phyloP scores from a whole-genome alignment of 2,797 vertebrate genomes.

The Balearica regulorum region DNA sequence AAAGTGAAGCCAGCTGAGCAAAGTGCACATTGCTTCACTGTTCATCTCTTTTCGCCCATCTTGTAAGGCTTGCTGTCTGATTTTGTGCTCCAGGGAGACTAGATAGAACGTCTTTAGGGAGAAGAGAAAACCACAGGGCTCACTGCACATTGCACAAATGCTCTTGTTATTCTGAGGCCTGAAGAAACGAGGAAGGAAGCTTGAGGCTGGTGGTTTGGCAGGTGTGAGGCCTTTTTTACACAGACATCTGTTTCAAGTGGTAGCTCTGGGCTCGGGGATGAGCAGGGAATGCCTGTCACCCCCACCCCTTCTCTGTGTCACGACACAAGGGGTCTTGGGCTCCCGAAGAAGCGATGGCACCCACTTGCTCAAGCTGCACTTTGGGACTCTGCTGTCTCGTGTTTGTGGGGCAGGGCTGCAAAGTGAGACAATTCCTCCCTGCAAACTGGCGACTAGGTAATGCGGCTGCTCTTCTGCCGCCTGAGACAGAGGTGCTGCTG shows the following conservation, averaged over 20 bases:
- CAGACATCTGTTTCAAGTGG: slow-evolving; percentile 67
- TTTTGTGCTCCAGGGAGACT: background rate
- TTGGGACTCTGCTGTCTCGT: background rate
- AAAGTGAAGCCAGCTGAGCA: background rate
- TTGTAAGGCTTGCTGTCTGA: background rate
- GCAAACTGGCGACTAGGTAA: background rate
- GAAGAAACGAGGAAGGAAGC: slow-evolving; percentile 60
- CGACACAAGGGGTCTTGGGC: background rate
- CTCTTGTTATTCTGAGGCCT: slow-evolving; percentile 38
- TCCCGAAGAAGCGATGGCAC: background rate
- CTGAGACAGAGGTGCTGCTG: background rate
- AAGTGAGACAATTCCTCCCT: background rate
- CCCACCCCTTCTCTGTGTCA: background rate
- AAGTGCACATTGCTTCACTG: background rate
- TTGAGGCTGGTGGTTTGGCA: slow-evolving; percentile 65
- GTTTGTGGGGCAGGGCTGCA: background rate
- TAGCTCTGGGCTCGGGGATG: background rate
- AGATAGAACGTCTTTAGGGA: slow-evolving; percentile 18
- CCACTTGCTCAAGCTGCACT: background rate
- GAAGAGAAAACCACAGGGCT: slow-evolving; percentile 39
- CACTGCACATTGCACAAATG: slow-evolving; percentile 40
- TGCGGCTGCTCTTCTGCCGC: background rate
- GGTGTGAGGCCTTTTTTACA: slow-evolving; percentile 58
- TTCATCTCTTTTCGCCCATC: background rate
- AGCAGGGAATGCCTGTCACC: background rate